These are phyloP conservation scores for Carpatolechia fugitivella DNA, from an alignment of 2,888 invertebrate genomes.

Conservation along the genomic window DNA sequence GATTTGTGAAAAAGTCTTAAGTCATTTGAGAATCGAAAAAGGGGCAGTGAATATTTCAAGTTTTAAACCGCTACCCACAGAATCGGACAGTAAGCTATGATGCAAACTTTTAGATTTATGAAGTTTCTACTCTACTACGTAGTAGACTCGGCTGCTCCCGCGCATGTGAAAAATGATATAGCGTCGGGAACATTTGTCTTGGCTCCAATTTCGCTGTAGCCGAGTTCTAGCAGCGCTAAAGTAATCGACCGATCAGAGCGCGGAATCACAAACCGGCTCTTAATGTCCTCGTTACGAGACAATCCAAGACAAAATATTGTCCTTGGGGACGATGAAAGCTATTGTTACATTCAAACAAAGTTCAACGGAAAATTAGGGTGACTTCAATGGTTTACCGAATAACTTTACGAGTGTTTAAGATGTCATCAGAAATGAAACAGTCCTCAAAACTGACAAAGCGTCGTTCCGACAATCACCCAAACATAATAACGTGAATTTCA, in stretches of 20 bases:
- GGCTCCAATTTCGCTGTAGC: slow-evolving; percentile 29
- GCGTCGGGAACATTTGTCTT: slow-evolving; percentile 44
- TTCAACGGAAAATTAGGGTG: slow-evolving; percentile 24
- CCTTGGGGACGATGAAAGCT: slow-evolving; percentile 4
- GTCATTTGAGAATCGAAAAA: slow-evolving; percentile 10
- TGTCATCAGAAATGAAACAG: slow-evolving; percentile 23
- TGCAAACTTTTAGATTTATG: slow-evolving; percentile 62
- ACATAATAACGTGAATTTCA: neutral
- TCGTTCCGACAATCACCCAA: neutral
- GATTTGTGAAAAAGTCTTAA: neutral
- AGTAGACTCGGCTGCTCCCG: slow-evolving; percentile 34
- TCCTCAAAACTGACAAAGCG: slow-evolving; percentile 18
- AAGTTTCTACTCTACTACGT: slow-evolving; percentile 34
- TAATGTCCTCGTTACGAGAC: neutral
- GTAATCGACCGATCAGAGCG: slow-evolving; percentile 35
- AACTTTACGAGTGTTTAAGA: slow-evolving; percentile 18
- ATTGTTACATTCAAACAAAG: slow-evolving; percentile 14
- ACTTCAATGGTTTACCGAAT: slow-evolving; percentile 20
- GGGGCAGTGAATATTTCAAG: slow-evolving; percentile 34
- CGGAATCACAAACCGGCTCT: neutral
- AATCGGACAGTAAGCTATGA: slow-evolving; percentile 51
- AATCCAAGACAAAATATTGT: neutral
- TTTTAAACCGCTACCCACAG: slow-evolving; percentile 39
- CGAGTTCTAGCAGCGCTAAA: slow-evolving; percentile 27
- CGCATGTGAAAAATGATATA: slow-evolving; percentile 49